Percentiles rank a stretch among this genome's conserved stretches.
Evolutionary conservation across 30 jellyfish, hydroid and myxozoan species (phyloP).

Genomic region (Pseudorhiza aurosa): DNA sequence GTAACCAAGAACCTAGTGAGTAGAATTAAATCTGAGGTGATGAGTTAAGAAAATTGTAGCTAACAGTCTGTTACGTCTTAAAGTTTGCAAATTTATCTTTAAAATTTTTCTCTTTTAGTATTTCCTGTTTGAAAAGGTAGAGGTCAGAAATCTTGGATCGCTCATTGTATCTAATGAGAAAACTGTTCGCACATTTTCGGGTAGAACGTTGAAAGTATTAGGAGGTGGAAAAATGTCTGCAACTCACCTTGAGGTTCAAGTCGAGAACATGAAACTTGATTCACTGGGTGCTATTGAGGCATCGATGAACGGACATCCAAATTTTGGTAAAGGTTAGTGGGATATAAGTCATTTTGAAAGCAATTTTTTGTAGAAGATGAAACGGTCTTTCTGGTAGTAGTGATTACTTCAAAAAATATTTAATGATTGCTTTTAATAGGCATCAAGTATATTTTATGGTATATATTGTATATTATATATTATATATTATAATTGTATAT

Average conservation of each 20-base stretch:
- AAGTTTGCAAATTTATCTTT: no score
- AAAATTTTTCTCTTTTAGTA: no score
- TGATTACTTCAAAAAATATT: no score
- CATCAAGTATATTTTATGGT: no score
- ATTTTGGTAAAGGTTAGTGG: slow-evolving; percentile 56
- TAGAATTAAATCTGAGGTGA: no score
- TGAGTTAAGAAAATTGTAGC: no score
- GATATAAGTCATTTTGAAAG: background rate
- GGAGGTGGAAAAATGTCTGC: slow-evolving; percentile 66
- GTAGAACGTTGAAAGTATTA: slow-evolving; percentile 22
- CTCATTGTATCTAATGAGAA: slow-evolving; percentile 47
- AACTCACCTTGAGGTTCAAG: slow-evolving; percentile 51
- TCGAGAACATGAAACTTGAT: slow-evolving; percentile 38
- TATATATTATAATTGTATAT: no score
- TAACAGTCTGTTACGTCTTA: no score
- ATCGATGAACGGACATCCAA: slow-evolving; percentile 44
- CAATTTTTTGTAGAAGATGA: background rate
- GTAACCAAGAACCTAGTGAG: no score
- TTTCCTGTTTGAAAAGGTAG: slow-evolving; percentile 49
- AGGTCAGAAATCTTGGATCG: slow-evolving; percentile 51
- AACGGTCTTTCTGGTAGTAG: no score
- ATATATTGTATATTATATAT: no score
- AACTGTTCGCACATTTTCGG: slow-evolving; percentile 47
- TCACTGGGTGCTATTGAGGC: slow-evolving; percentile 58
- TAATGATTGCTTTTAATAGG: no score